phyloP scores from a whole-genome alignment of 1,140 invertebrate species.

The Probaryconus sp. region DNA sequence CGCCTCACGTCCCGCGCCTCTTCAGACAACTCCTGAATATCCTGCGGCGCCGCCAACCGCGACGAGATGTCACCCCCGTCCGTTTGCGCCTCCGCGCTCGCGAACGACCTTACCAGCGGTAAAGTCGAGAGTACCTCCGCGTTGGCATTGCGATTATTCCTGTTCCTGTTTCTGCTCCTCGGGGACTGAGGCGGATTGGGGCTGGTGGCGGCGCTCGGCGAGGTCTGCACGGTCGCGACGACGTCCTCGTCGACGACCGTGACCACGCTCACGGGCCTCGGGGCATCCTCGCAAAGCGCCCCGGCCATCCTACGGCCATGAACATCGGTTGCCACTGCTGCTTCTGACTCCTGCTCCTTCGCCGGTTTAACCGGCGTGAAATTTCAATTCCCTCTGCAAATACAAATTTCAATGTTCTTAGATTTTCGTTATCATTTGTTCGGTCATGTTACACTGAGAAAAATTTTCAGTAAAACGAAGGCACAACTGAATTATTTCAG shows the following conservation, averaged over 20 bases:
- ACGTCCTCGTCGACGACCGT: slow-evolving; percentile 67
- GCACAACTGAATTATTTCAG: too few relatives aligned
- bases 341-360: too few relatives aligned
- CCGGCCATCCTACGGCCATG: slow-evolving; percentile 74
- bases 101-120: slow-evolving; percentile 63
- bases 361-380: slow-evolving; percentile 42
- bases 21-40: slow-evolving; percentile 50
- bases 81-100: slow-evolving; percentile 75
- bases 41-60: slow-evolving; percentile 32
- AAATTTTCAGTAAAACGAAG: too few relatives aligned
- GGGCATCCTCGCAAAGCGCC: slow-evolving; percentile 74
- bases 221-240: slow-evolving; percentile 37
- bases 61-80: slow-evolving; percentile 60
- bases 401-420: slow-evolving; percentile 2
- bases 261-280: slow-evolving; percentile 74
- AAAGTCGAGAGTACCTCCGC: too few relatives aligned
- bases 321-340: slow-evolving; percentile 70
- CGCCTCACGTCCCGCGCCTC: slow-evolving; percentile 69
- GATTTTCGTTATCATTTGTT: too few relatives aligned
- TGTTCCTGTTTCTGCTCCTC: slow-evolving; percentile 9
- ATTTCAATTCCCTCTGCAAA: slow-evolving; percentile 17
- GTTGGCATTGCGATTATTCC: slow-evolving; percentile 11
- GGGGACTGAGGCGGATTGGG: neutral
- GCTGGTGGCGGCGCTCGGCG: slow-evolving; percentile 38
- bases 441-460: too few relatives aligned